Base-by-base conservation (phyloP, 2,113 vertebrate genomes). In the Paracanthobrama guichenoti region DNA sequence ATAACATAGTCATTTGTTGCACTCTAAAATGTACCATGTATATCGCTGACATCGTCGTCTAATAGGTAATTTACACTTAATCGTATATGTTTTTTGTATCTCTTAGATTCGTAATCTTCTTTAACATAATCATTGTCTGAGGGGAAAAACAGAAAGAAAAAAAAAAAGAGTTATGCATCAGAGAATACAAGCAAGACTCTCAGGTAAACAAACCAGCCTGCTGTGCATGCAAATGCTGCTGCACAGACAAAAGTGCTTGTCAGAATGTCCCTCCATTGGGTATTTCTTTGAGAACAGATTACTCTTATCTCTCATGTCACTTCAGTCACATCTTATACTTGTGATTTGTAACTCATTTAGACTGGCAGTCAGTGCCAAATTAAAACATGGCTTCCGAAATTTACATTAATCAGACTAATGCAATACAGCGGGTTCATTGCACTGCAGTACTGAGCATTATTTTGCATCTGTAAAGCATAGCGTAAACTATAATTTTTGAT, bases 261-360 rank as follows among this genome's bases (percentile, higher is more conserved):
- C 88, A 80, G 9, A 66, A 83, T 79, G 82, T 78, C 83, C 72
- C 39, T 86, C 78, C 76, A 57, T 28, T 42, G 80, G 75, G 79
- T 31, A 48, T 75, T 78, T 74, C 75, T 84, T 85, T 84, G 76
- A 81, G 75, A 69, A 84, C 66, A 79, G 82, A 86, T 87, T 88
- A 83, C 80, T 73, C 72, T 72, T 77, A 83, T 88, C 75, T 81
- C 75, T 83, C 83, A 55, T 85, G 87, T 87, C 87, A 87, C 84
- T 78, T 71, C 39, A 83, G 64, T 57, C 72, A 79, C 46, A 76
- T 82, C 79, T 71, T 46, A 82, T 86, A 64, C 59, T 28, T 31
- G 48, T 69, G 62, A 69, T 64, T 78, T 84, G 69, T 78, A 74
- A 82, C 75, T 88, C 77, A 79, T 87, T 84, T 88, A 71, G 81